Percentiles rank a stretch among this genome's conserved stretches.
Conservation (phyloP, 1,140 invertebrate species). For the Spodoptera litura region DNA sequence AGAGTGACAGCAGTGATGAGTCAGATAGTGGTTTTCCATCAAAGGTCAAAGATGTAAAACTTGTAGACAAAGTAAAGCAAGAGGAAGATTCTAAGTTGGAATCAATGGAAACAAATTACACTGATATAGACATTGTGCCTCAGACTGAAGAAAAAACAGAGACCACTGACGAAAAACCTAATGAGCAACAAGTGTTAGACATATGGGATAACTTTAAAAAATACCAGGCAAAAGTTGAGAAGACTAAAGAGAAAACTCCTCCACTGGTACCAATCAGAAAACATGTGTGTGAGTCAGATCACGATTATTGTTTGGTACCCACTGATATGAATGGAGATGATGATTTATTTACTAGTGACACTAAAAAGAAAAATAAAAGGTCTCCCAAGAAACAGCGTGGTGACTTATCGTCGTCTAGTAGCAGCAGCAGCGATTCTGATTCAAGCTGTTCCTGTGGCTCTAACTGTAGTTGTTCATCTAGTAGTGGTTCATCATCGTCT, state of each 20-base stretch:
- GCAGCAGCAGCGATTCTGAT: conserved; percentile 91
- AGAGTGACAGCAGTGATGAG: conserved; percentile 92
- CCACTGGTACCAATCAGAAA: conserved; percentile 81
- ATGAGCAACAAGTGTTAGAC: conserved; percentile 85
- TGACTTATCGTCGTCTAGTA: conserved; percentile 87
- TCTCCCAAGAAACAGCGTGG: conserved; percentile 77
- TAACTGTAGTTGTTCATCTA: conserved; percentile 92
- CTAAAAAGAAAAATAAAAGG: conserved; percentile 82
- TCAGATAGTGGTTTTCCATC: conserved; percentile 87
- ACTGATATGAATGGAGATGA: conserved; percentile 78
- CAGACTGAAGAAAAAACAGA: conserved; percentile 52
- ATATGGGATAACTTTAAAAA: conserved; percentile 94
- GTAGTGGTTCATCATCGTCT: conserved; percentile 90
- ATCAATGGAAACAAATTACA: conserved; percentile 50
- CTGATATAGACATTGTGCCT: conserved; percentile 35
- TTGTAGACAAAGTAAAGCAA: conserved; percentile 59
- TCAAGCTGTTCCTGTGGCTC: conserved; percentile 92
- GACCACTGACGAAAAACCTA: conserved; percentile 69
- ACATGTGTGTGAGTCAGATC: conserved; percentile 88
- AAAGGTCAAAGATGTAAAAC: conserved; percentile 63
- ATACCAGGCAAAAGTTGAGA: conserved; percentile 87
- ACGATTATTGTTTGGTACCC: conserved; percentile 89
- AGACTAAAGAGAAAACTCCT: conserved; percentile 80
- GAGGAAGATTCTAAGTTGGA: conserved; percentile 72
- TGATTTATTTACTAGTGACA: conserved; percentile 63